phyloP scores from a whole-genome alignment of 2,888 invertebrate species.

The Tyria jacobaeae region DNA sequence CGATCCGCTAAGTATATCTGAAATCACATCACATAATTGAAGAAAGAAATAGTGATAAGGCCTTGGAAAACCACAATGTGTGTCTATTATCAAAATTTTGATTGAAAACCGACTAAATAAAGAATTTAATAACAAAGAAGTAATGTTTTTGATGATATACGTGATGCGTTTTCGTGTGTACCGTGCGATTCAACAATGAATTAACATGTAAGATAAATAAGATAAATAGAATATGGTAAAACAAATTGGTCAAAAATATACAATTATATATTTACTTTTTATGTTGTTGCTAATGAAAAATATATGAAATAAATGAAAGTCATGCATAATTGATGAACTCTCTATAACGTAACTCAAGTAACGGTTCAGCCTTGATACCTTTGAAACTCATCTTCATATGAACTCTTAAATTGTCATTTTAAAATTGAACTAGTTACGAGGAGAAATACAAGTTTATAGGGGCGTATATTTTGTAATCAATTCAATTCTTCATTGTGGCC shows the following conservation, averaged over 20 bases:
- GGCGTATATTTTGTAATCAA: neutral
- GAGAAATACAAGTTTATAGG: neutral
- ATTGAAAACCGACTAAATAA: too few relatives aligned
- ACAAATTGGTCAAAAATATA: neutral
- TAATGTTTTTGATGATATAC: too few relatives aligned
- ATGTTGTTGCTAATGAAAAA: neutral
- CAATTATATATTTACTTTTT: neutral
- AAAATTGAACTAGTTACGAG: neutral
- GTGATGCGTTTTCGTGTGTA: neutral
- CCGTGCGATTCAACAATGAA: too few relatives aligned
- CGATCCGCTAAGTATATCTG: conserved; percentile 92
- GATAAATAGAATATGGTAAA: neutral
- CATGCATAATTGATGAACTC: neutral
- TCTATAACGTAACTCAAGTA: neutral
- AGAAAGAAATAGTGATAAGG: neutral
- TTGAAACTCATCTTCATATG: neutral
- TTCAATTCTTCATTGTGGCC: too few relatives aligned
- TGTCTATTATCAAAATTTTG: neutral
- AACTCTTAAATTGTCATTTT: neutral
- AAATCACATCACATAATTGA: conserved; percentile 73
- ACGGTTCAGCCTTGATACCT: neutral
- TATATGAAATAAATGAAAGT: neutral
- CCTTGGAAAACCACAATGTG: neutral
- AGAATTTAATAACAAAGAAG: neutral
- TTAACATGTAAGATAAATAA: neutral